Evolutionary conservation across 2,888 invertebrate species (phyloP).

Genomic region (Conomelus anceps): DNA sequence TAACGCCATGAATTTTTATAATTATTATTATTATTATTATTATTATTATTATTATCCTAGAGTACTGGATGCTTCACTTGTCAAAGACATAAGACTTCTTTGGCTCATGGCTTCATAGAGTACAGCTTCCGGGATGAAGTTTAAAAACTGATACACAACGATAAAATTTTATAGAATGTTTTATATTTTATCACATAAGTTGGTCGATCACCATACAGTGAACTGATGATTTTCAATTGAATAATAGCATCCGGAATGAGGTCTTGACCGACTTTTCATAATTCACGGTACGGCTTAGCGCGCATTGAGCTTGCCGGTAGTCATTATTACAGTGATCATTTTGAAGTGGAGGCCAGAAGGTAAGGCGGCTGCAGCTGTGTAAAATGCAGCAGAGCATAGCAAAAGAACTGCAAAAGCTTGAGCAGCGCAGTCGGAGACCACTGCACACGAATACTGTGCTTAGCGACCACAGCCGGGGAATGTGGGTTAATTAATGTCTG

Average conservation of each 20-base stretch:
- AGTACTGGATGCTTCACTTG: too few relatives aligned
- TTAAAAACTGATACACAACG: too few relatives aligned
- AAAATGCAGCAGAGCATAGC: background rate
- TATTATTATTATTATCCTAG: too few relatives aligned
- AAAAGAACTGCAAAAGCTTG: background rate
- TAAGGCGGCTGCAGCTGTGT: background rate
- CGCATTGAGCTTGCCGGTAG: background rate
- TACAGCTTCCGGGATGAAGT: background rate
- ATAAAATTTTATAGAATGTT: background rate
- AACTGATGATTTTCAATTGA: background rate
- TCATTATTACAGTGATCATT: background rate
- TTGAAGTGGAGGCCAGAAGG: background rate
- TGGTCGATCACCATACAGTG: too few relatives aligned
- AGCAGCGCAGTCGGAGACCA: background rate
- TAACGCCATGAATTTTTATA: too few relatives aligned
- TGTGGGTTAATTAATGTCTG: background rate
- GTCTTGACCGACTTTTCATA: background rate
- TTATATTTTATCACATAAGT: background rate
- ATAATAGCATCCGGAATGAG: background rate
- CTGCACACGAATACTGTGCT: background rate
- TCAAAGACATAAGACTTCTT: too few relatives aligned
- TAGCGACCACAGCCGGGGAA: background rate
- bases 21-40: too few relatives aligned
- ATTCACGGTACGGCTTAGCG: background rate
- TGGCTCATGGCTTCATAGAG: background rate